These are phyloP conservation scores for Benitochromis conjunctus DNA, from an alignment of 2,113 vertebrate species.

Conservation along the genomic window DNA sequence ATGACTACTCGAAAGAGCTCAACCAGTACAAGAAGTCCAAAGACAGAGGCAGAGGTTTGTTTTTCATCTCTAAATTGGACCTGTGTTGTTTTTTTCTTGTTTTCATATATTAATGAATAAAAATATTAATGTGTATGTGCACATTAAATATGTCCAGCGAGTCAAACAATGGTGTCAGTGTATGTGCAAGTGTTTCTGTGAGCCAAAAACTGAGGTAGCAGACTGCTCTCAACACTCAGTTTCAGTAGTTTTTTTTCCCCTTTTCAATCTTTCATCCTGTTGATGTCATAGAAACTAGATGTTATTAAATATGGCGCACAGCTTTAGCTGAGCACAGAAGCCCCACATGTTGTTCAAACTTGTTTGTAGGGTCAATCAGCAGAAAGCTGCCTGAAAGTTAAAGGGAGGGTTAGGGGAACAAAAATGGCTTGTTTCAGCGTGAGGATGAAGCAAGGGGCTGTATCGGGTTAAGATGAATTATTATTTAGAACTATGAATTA, in stretches of 20 bases:
- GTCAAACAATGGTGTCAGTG: background rate
- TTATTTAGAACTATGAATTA: background rate
- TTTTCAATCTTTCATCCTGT: background rate
- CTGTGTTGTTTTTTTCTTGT: rapidly evolving
- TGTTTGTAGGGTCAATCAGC: background rate
- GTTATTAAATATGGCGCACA: rapidly evolving
- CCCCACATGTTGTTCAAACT: background rate
- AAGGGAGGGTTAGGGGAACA: background rate
- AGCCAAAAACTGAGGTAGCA: background rate
- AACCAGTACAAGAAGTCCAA: slow-evolving; percentile 86
- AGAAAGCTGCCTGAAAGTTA: background rate
- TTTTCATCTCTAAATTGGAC: background rate
- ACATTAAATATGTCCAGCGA: background rate
- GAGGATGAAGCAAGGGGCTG: background rate
- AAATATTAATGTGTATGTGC: background rate
- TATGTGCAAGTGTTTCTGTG: background rate
- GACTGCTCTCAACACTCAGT: background rate
- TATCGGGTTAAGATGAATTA: background rate
- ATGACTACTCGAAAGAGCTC: slow-evolving; percentile 87
- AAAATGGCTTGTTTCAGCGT: background rate
- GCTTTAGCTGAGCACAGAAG: background rate
- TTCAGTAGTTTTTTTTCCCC: background rate
- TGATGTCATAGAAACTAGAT: background rate
- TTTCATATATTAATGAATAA: background rate
- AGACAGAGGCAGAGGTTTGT: slow-evolving; percentile 78